phyloP scores from a whole-genome alignment of 2,113 vertebrate species.

The Chaetops frenatus region DNA sequence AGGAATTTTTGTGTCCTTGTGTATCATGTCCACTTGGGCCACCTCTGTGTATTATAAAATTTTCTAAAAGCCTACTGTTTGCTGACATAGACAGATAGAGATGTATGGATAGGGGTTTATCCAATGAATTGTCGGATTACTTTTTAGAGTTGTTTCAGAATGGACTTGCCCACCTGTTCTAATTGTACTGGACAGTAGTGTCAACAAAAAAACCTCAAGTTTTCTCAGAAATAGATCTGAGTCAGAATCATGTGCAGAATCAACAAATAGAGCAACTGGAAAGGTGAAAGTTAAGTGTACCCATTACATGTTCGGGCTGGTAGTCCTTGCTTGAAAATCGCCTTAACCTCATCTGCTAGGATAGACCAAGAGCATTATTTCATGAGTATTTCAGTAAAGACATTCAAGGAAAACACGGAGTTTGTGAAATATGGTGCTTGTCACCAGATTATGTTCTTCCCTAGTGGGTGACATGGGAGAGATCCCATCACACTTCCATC shows the following conservation, averaged over 20 bases:
- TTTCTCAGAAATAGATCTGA: not conserved
- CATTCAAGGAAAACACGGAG: not conserved
- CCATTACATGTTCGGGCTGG: not conserved
- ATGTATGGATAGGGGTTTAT: not conserved
- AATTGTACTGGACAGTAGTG: not conserved
- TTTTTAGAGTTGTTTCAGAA: not conserved
- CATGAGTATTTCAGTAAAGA: not conserved
- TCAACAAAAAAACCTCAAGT: not conserved
- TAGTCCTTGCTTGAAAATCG: not conserved
- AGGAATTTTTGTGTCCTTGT: not conserved
- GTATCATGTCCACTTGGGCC: not conserved
- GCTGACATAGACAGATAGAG: not conserved
- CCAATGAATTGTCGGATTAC: not conserved
- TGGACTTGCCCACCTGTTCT: not conserved
- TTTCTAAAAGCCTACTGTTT: not conserved
- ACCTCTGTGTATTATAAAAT: not conserved
- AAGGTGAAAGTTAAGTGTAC: not conserved
- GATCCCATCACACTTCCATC: not conserved
- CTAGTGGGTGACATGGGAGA: not conserved
- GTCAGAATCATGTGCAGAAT: not conserved
- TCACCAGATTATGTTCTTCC: not conserved
- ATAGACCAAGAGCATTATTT: not conserved
- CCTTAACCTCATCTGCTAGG: not conserved
- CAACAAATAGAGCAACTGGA: not conserved
- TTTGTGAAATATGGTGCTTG: not conserved